Evolutionary conservation across 1,140 invertebrate species (phyloP), one percentile per base, ranked within the genome.

Genomic region (Heliconius hermathena): DNA sequence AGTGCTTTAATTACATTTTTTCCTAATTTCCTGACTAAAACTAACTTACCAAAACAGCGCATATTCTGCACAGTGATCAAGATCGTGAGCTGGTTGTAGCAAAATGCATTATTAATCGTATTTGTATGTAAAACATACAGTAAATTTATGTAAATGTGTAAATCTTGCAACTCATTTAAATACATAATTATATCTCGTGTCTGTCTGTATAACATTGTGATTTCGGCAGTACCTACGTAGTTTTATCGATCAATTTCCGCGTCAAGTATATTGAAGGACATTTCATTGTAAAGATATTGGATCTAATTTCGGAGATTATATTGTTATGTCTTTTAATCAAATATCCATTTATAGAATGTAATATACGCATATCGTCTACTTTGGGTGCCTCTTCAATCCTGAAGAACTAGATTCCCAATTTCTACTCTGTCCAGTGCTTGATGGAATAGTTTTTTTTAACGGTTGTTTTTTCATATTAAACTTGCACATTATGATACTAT

Each of bases 191-290:
- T 75, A 71, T 49, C 41, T 70, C 22, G 29, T 22, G 36, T 46
- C 20, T 22, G 36, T 46, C 20, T 29, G 36, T 41, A 54, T 70
- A 36, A 70, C 74, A 13, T 54, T 54, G 60, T 29, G 60, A 29
- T 82, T 83, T 85, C 52, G 73, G 83, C 46, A 57, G 73, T 72
- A 73, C 49, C 36, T 76, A 78, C 46, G 36, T 76, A 78, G 36
- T 88, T 90, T 87, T 86, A 82, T 85, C 78, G 84, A 87, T 88
- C 87, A 91, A 92, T 90, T 93, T 93, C 91, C 91, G 91, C 86
- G 78, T 93, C 85, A 80, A 85, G 22, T 76, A 71, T 22, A 52
- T 36, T 81, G 80, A 81, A 81, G 80, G 80, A 81, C 80, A 70
- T n/a, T n/a, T 60, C 60, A 77, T 81, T 81, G 79, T 81, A 26